Percentiles rank a stretch among this genome's conserved stretches.
Evolutionary conservation across 2,113 vertebrate species (phyloP).

Genomic region (Mesocricetus auratus): DNA sequence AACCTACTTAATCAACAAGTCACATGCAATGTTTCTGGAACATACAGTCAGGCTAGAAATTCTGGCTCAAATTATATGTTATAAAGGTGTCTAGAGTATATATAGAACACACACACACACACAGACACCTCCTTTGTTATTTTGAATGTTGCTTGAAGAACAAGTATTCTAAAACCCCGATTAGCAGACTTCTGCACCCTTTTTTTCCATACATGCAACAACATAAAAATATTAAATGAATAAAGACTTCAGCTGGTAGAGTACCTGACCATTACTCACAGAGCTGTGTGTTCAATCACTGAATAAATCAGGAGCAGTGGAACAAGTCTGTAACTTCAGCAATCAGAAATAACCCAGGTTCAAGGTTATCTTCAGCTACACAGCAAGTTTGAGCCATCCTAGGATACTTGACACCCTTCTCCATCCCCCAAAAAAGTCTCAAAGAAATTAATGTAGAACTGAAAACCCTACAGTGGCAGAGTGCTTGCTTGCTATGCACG

Average conservation of each 20-base stretch:
- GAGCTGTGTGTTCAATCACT: background rate
- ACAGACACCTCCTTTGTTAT: background rate
- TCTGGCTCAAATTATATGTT: background rate
- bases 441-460: background rate
- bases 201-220: conserved; percentile 26
- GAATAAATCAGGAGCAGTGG: background rate
- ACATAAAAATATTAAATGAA: background rate
- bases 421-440: background rate
- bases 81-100: background rate
- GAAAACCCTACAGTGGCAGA: background rate
- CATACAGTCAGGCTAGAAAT: conserved; percentile 25
- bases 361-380: background rate
- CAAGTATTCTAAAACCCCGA: background rate
- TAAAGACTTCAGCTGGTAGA: background rate
- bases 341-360: background rate
- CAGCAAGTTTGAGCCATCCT: background rate
- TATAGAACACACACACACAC: background rate
- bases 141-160: conserved; percentile 11
- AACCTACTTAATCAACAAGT: background rate
- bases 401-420: background rate
- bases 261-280: background rate
- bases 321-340: no score
- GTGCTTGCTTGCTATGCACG: background rate
- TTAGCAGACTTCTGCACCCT: conserved; percentile 22
- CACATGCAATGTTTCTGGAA: conserved; percentile 22